Percentiles rank a stretch among this genome's conserved stretches.
Conservation (phyloP, 2,113 vertebrate genomes). For the Chloropsis hardwickii region DNA sequence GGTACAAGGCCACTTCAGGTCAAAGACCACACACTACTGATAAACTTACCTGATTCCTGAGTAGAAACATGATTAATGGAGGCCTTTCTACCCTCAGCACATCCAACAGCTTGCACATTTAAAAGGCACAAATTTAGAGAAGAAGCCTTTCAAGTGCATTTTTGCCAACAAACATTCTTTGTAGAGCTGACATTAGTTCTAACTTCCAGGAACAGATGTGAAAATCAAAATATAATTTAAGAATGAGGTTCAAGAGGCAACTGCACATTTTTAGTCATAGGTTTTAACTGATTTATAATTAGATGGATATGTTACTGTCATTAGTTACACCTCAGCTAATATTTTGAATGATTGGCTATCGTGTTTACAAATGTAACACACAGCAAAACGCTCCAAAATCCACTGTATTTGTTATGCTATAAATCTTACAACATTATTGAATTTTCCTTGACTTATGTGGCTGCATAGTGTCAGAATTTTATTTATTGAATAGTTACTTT, state of each 20-base stretch:
- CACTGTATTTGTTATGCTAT: neutral
- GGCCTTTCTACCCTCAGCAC: neutral
- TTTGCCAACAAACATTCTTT: neutral
- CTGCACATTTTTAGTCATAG: neutral
- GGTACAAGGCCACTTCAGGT: neutral
- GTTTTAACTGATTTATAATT: neutral
- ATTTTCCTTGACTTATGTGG: neutral
- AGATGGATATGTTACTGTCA: neutral
- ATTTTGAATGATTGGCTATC: neutral
- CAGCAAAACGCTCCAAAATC: neutral
- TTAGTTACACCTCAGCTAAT: neutral
- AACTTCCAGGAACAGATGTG: neutral
- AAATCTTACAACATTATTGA: neutral
- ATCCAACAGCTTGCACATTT: neutral
- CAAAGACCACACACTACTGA: neutral
- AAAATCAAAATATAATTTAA: neutral
- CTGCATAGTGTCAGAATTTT: neutral
- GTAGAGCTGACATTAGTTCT: neutral
- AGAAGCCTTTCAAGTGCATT: neutral
- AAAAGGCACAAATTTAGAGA: neutral
- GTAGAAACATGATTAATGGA: neutral
- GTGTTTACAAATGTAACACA: neutral
- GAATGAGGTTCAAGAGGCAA: neutral
- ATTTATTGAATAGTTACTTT: neutral
- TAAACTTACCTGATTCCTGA: neutral